A percentile compares a stretch with the other conserved stretches of the same genome.
These are phyloP conservation scores for Zhuqinia jingwanae DNA, from an alignment of 2,888 invertebrate genomes.

Conservation along the genomic window DNA sequence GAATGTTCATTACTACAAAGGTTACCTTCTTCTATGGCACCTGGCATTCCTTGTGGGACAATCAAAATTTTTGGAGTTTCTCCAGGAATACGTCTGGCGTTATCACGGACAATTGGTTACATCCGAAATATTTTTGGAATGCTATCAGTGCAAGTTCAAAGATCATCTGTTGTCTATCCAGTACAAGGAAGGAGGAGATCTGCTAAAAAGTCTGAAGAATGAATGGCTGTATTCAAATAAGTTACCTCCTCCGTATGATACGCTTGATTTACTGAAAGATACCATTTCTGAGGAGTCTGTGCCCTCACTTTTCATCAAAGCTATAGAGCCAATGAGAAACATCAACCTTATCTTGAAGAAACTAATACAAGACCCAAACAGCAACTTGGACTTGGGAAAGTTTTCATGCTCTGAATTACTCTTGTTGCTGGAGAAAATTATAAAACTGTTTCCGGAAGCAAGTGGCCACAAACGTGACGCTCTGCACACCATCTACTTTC, in stretches of 20 bases:
- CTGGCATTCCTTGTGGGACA: slow-evolving; percentile 80
- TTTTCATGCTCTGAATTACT: not conserved
- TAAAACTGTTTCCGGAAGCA: too few relatives aligned
- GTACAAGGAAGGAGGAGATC: too few relatives aligned
- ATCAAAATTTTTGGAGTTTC: slow-evolving; percentile 79
- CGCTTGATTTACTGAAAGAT: not conserved
- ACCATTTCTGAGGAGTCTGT: not conserved
- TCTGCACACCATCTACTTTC: too few relatives aligned
- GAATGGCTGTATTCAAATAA: slow-evolving; percentile 50
- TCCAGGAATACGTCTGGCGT: slow-evolving; percentile 79
- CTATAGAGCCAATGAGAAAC: not conserved
- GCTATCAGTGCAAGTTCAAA: slow-evolving; percentile 79
- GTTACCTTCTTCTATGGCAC: slow-evolving; percentile 81
- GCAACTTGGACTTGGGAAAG: not conserved
- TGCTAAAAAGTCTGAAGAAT: slow-evolving; percentile 9
- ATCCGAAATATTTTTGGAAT: slow-evolving; percentile 80
- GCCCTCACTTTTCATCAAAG: slow-evolving; percentile 4
- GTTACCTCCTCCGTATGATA: slow-evolving; percentile 51
- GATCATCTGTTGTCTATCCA: not conserved
- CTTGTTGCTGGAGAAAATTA: slow-evolving; percentile 19
- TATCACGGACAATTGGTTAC: slow-evolving; percentile 80
- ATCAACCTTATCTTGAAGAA: not conserved
- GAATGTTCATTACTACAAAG: slow-evolving; percentile 82
- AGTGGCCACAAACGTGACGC: too few relatives aligned
- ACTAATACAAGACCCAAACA: not conserved